phyloP scores from a whole-genome alignment of 2,888 invertebrate species.

The Tubulanus polymorphus region DNA sequence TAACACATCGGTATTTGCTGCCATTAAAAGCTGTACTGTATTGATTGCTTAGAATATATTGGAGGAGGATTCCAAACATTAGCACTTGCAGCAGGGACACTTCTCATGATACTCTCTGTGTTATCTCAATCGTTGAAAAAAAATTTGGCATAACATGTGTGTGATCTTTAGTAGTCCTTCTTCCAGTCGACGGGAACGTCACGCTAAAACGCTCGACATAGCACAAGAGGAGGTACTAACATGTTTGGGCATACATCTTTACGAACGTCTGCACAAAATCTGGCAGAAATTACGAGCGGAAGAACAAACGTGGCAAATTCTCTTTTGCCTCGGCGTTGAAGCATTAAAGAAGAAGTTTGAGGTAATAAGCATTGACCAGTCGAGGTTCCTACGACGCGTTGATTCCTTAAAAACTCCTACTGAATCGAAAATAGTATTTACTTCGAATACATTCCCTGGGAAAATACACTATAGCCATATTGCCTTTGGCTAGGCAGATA shows the following conservation, averaged over 20 bases:
- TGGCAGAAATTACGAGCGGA: constrained; percentile 83
- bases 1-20: no score
- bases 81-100: not conserved
- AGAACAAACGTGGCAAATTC: constrained; percentile 88
- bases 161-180: not conserved
- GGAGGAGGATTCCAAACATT: no score
- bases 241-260: constrained; percentile 88
- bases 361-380: constrained; percentile 29
- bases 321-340: constrained; percentile 76
- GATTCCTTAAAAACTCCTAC: no score
- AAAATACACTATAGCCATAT: no score
- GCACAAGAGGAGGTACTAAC: constrained; percentile 95
- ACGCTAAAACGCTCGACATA: constrained; percentile 94
- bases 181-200: constrained; percentile 74
- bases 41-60: no score
- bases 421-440: no score
- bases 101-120: not conserved
- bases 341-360: constrained; percentile 82
- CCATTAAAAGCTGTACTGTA: no score
- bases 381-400: no score
- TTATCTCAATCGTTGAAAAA: not conserved
- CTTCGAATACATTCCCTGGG: no score
- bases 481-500: no score
- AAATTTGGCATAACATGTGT: constrained; percentile 1
- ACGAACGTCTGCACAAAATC: constrained; percentile 82